These are phyloP conservation scores for Tyrophagus putrescentiae DNA, from an alignment of 1,140 invertebrate genomes.

Conservation along the genomic window DNA sequence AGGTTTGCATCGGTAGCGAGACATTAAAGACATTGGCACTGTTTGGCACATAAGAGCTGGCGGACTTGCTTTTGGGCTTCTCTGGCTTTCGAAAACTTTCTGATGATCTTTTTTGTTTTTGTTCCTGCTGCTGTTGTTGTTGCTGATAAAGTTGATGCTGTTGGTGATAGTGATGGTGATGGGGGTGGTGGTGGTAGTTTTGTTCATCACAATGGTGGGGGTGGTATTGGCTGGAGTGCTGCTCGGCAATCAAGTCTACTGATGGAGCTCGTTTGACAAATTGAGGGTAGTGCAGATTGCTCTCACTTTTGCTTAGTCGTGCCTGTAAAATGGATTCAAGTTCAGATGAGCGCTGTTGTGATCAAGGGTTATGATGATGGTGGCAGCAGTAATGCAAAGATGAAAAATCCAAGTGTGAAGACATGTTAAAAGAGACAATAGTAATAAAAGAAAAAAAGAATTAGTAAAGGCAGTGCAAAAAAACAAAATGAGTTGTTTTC, in stretches of 20 bases:
- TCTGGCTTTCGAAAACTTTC: background rate
- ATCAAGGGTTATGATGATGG: no score
- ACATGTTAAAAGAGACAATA: background rate
- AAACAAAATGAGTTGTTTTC: background rate
- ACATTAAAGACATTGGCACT: no score
- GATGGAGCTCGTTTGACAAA: background rate
- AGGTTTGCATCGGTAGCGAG: no score
- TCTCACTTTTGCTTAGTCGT: constrained; percentile 18
- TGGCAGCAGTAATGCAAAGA: no score
- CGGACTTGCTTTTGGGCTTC: no score
- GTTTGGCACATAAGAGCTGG: no score
- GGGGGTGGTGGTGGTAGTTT: background rate
- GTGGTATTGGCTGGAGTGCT: background rate
- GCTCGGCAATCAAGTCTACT: background rate
- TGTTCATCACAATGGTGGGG: background rate
- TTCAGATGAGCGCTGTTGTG: background rate
- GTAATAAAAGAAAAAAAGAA: background rate
- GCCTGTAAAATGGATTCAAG: constrained; percentile 2
- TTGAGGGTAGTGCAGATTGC: constrained; percentile 6
- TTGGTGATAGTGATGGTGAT: background rate
- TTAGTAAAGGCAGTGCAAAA: no score
- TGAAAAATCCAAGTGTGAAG: no score
- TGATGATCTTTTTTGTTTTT: background rate
- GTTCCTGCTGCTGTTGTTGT: background rate
- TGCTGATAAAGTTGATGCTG: background rate